Evolutionary conservation across 2,797 vertebrate species (phyloP), one percentile per base, ranked within the genome.

Genomic region (Protonibea diacanthus): DNA sequence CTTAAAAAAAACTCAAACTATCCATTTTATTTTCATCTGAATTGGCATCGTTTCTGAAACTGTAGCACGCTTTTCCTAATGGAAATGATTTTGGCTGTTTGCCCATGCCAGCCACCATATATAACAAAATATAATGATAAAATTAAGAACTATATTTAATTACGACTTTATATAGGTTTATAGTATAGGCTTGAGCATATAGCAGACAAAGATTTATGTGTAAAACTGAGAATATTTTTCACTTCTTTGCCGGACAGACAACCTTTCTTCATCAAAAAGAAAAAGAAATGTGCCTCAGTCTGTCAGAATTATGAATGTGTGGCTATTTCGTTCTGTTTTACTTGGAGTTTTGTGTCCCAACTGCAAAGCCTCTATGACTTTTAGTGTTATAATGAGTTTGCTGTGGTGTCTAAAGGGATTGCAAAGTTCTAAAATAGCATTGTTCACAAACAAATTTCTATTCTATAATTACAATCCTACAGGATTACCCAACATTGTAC

Each of bases 341-440:
- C 65, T 76, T 57, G 29, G 53, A 56, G 64, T 55, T 74, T 59
- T 79, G 53, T 52, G 70, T 69, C 60, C 59, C 63, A 57, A 51
- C 58, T 51, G 69, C 64, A 64, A 68, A 74, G 47, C 72, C 59
- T 74, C 11, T 71, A 59, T 71, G 77, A 82, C 67, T 80, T 80
- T 74, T 60, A 74, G 78, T 70, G 82, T 80, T 71, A 79, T 71
- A 74, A 79, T 65, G 73, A 82, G 67, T 65, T 52, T 76, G 63
- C 49, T 68, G 61, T 29, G 2, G 55, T 7, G 66, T 65, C 77
- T 81, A 14, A 66, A 42, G 73, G 78, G 67, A 80, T 44, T 78
- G 66, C 45, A 52, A 38, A 53, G 21, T 68, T 74, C 65, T 48
- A 67, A 77, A 82, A 80, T 75, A 77, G 63, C 63, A 63, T 42